Evolutionary conservation across 1,140 invertebrate genomes (phyloP).

Genomic region (Apis mellifera): DNA sequence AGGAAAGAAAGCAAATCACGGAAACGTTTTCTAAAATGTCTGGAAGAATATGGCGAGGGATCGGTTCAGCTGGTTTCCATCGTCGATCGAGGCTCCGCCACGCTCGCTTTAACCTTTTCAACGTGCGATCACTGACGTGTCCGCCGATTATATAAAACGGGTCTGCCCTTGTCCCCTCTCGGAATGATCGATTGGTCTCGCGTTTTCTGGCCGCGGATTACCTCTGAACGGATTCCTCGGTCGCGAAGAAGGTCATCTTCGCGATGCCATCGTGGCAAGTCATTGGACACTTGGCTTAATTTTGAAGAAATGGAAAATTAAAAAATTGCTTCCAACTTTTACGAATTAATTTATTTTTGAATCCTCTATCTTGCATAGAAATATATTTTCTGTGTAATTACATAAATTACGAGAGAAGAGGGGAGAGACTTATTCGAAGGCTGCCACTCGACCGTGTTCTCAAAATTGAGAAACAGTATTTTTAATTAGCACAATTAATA

Average conservation of each 20-base stretch:
- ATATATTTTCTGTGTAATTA: too few species aligned
- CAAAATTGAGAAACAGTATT: too few species aligned
- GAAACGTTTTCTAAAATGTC: neutral
- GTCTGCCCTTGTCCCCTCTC: conserved; percentile 55
- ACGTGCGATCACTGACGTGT: conserved; percentile 37
- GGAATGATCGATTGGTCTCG: conserved; percentile 53
- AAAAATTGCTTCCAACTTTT: too few species aligned
- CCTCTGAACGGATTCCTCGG: conserved; percentile 36
- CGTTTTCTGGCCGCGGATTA: conserved; percentile 43
- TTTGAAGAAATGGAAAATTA: neutral
- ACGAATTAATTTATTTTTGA: too few species aligned
- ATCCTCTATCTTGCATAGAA: too few species aligned
- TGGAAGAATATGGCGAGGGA: neutral
- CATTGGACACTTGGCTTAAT: neutral
- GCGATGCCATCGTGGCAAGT: neutral
- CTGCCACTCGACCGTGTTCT: too few species aligned
- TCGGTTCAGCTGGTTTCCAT: neutral
- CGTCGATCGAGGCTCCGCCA: neutral
- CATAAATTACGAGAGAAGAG: too few species aligned
- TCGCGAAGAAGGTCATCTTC: conserved; percentile 11
- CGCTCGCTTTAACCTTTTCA: conserved; percentile 32
- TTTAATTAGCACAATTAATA: too few species aligned
- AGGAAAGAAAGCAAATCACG: neutral
- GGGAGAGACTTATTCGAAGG: too few species aligned
- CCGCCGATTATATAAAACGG: conserved; percentile 51